Percentiles rank a stretch among this genome's conserved stretches.
These are phyloP conservation scores for Malacoctenus gilli DNA, from an alignment of 2,797 vertebrate genomes.

Conservation along the genomic window DNA sequence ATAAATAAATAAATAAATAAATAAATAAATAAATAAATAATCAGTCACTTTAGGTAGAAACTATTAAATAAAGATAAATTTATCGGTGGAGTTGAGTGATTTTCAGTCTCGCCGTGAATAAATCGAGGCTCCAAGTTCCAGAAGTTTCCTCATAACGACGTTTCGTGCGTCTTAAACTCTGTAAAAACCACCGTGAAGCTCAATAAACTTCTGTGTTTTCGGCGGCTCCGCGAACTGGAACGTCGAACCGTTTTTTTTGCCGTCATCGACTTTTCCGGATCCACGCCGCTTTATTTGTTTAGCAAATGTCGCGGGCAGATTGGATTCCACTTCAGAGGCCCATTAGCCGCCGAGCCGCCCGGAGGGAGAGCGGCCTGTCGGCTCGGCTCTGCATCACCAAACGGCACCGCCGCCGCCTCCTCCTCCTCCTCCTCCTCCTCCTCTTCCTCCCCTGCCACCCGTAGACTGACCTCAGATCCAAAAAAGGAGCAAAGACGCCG, in stretches of 20 bases:
- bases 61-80: no score
- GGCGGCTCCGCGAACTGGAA: no score
- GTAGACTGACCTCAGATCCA: not conserved
- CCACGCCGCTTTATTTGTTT: slow-evolving; percentile 6
- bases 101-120: no score
- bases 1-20: no score
- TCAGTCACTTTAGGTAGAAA: no score
- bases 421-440: slow-evolving; percentile 4
- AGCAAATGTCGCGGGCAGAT: slow-evolving; percentile 15
- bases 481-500: not conserved
- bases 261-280: no score
- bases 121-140: no score
- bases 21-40: no score
- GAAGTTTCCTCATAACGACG: no score
- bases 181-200: not conserved
- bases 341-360: not conserved
- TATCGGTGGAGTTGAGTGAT: no score
- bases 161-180: not conserved
- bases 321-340: slow-evolving; percentile 18
- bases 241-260: no score
- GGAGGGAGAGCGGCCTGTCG: slow-evolving; percentile 31
- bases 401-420: not conserved
- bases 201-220: no score
- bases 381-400: slow-evolving; percentile 1
- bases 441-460: not conserved